Evolutionary conservation across 1,140 invertebrate species (phyloP).

Genomic region (Apis florea): DNA sequence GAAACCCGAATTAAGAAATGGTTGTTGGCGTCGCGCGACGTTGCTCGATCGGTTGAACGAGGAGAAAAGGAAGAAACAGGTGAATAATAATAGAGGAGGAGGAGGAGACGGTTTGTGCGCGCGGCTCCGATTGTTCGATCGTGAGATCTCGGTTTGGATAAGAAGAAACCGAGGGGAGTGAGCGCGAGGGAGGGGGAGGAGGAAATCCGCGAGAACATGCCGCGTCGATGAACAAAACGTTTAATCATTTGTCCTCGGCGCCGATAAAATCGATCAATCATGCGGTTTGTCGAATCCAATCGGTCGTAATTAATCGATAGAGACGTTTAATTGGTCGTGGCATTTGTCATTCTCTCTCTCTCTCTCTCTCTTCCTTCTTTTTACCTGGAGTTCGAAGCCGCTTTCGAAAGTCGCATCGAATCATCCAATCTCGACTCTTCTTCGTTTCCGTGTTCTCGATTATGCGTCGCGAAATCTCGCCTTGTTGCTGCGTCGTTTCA

Average conservation of each 20-base stretch:
- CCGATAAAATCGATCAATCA: conserved; percentile 69
- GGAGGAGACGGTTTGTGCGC: neutral
- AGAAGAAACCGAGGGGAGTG: neutral
- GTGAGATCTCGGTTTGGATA: conserved; percentile 33
- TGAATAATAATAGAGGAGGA: neutral
- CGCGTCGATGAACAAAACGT: conserved; percentile 21
- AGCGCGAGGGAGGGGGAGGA: neutral
- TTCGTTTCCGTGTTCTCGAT: neutral
- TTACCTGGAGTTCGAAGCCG: neutral
- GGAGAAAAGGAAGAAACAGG: neutral
- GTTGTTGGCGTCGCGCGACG: neutral
- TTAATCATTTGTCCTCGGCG: conserved; percentile 41
- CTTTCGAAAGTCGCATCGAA: conserved; percentile 7
- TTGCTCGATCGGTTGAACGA: neutral
- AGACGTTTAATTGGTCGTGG: conserved; percentile 69
- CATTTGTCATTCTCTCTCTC: conserved; percentile 57
- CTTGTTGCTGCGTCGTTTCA: too few relatives aligned
- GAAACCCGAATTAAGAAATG: conserved; percentile 41
- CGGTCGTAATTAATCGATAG: conserved; percentile 67
- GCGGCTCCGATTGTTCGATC: conserved; percentile 26
- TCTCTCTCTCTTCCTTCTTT: conserved; percentile 11
- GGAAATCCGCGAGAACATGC: neutral
- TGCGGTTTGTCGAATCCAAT: conserved; percentile 60
- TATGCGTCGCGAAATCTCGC: neutral
- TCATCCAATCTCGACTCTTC: conserved; percentile 4